These are phyloP conservation scores for Amphimallon solstitiale DNA, from an alignment of 2,888 invertebrate species.

Conservation along the genomic window DNA sequence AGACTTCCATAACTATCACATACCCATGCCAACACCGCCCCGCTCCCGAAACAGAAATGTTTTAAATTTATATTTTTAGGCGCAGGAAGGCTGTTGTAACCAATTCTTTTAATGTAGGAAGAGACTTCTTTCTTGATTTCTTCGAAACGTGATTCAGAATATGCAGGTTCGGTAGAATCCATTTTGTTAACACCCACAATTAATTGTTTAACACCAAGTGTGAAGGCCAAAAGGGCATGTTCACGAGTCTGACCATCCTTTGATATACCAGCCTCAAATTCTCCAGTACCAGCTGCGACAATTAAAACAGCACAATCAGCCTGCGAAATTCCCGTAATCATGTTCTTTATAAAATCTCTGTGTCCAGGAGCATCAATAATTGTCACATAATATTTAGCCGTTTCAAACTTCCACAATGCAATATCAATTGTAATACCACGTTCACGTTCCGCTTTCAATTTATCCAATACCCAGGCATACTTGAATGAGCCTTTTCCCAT, in stretches of 20 bases:
- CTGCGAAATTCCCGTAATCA: conserved; percentile 97
- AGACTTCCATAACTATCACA: no score
- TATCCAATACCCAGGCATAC: no score
- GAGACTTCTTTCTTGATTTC: conserved; percentile 99
- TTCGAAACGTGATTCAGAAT: conserved; percentile 94
- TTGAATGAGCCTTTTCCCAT: no score
- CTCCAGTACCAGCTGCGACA: conserved; percentile 98
- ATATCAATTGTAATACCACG: conserved; percentile 99
- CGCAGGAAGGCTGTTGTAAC: no score
- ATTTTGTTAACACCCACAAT: conserved; percentile 99
- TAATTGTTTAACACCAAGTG: conserved; percentile 98
- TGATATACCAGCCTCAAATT: conserved; percentile 99
- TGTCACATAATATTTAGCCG: conserved; percentile 94
- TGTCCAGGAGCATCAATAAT: conserved; percentile 99
- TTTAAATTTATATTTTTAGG: no score
- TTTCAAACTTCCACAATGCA: conserved; percentile 98
- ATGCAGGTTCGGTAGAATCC: conserved; percentile 99
- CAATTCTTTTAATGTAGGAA: conserved; percentile 99
- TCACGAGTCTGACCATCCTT: conserved; percentile 99
- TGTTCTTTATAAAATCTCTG: conserved; percentile 99
- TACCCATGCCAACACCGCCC: no score
- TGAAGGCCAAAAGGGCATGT: conserved; percentile 97
- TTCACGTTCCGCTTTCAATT: conserved; percentile 99
- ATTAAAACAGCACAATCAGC: conserved; percentile 99
- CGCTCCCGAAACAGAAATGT: no score